Evolutionary conservation across 1,140 invertebrate genomes (phyloP).

Genomic region (Sitobion miscanthi): DNA sequence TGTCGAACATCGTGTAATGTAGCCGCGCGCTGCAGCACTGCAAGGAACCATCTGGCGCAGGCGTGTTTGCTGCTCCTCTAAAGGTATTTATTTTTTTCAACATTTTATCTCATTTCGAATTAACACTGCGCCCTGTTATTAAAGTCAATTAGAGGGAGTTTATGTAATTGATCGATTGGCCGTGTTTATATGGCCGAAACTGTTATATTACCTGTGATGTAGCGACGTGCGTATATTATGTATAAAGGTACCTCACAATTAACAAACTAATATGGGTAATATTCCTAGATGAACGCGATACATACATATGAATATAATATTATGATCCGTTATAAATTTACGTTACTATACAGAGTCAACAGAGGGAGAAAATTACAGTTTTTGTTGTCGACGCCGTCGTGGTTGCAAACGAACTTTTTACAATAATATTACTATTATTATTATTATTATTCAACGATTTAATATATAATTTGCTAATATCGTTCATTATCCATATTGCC

Average conservation of each 20-base stretch:
- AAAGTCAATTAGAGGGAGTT: constrained; percentile 25
- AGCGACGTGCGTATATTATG: no score
- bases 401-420: neutral
- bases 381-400: neutral
- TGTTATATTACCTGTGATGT: no score
- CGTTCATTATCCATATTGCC: neutral
- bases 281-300: neutral
- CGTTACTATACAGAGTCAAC: neutral
- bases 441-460: neutral
- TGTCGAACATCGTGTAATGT: neutral
- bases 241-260: no score
- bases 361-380: neutral
- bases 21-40: neutral
- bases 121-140: constrained; percentile 7
- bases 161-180: constrained; percentile 17
- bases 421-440: neutral
- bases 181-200: neutral
- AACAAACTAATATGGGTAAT: neutral
- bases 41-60: neutral
- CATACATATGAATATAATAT: neutral
- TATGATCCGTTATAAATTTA: neutral
- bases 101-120: neutral
- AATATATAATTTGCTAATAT: neutral
- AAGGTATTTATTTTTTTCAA: neutral
- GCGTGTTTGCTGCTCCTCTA: neutral